phyloP scores from a whole-genome alignment of 2,113 vertebrate species.

The Calyptomena viridis region DNA sequence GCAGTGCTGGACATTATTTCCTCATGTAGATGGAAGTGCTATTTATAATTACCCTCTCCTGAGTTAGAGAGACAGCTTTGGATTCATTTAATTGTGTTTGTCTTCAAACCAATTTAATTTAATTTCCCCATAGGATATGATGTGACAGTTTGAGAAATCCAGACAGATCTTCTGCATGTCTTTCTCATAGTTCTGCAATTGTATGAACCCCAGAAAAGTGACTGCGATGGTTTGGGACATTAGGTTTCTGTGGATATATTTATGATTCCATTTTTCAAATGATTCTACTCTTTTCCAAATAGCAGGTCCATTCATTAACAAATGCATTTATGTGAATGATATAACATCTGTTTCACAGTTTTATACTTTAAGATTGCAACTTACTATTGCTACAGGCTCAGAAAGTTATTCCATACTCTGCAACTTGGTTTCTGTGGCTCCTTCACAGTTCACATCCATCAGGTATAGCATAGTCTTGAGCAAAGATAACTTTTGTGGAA shows the following conservation, averaged over 20 bases:
- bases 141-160: not conserved
- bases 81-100: constrained; percentile 19
- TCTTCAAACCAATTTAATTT: constrained; percentile 23
- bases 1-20: not conserved
- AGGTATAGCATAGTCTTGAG: not conserved
- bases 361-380: not conserved
- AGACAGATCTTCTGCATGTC: not conserved
- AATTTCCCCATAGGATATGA: constrained; percentile 21
- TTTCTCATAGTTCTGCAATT: not conserved
- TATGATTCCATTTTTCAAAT: not conserved
- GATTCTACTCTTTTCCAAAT: not conserved
- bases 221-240: not conserved
- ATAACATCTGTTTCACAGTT: not conserved
- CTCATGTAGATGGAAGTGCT: not conserved
- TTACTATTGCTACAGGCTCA: not conserved
- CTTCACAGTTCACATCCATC: not conserved
- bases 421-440: not conserved
- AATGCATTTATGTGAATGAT: not conserved
- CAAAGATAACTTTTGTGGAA: not conserved
- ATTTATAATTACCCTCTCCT: constrained; percentile 29
- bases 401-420: not conserved
- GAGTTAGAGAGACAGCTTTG: not conserved
- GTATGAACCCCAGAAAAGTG: not conserved
- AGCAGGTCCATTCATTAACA: not conserved
- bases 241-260: not conserved